Evolutionary conservation across 2,888 invertebrate species (phyloP).

Genomic region (Leptopilina syphax): DNA sequence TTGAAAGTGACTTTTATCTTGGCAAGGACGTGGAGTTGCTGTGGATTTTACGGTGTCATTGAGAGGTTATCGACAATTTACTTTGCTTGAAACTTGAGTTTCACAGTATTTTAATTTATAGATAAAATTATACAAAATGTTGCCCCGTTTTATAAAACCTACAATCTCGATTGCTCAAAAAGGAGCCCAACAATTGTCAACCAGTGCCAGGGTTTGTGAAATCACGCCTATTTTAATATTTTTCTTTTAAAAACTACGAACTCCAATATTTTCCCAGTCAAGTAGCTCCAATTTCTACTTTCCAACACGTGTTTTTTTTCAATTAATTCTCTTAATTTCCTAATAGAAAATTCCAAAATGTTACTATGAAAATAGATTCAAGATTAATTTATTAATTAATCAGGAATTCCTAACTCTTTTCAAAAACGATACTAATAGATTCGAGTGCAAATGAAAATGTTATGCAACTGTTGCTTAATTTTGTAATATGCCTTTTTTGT

Average conservation of each 20-base stretch:
- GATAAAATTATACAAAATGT: slow-evolving; percentile 61
- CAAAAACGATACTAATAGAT: slow-evolving; percentile 2
- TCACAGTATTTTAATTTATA: neutral
- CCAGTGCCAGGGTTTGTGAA: slow-evolving; percentile 67
- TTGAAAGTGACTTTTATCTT: neutral
- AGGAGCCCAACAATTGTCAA: slow-evolving; percentile 71
- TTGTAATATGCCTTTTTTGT: neutral
- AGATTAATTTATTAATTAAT: neutral
- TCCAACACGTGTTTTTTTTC: slow-evolving; percentile 1
- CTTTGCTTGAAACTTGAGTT: neutral
- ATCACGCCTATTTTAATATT: slow-evolving; percentile 1
- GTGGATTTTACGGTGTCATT: slow-evolving; percentile 20
- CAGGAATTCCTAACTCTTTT: neutral
- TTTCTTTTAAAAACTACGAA: neutral
- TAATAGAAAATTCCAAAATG: neutral
- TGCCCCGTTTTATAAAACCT: slow-evolving; percentile 70
- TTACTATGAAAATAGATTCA: neutral
- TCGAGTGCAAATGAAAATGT: slow-evolving; percentile 7
- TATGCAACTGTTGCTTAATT: slow-evolving; percentile 21
- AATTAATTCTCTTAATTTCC: no score
- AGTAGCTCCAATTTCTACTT: slow-evolving; percentile 14
- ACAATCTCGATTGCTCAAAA: slow-evolving; percentile 65
- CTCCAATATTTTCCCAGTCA: neutral
- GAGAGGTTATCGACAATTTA: slow-evolving; percentile 31
- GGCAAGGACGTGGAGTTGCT: slow-evolving; percentile 10